Evolutionary conservation across 1,140 invertebrate genomes (phyloP), one percentile per base, ranked within the genome.

Genomic region (Teleopsis dalmanni): DNA sequence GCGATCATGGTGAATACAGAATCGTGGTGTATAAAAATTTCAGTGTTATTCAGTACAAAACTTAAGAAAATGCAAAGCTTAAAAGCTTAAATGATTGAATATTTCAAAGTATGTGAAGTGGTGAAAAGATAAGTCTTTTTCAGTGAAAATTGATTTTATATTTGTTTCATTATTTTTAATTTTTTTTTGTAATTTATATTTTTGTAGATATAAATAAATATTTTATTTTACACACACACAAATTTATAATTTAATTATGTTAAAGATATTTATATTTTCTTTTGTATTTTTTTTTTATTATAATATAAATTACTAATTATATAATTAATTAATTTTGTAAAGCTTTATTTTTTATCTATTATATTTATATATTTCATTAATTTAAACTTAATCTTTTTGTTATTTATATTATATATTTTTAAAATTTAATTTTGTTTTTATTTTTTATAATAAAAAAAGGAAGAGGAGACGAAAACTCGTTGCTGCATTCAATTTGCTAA

Each of bases 381-480:
- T 29, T 16, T 43, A 40, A 29, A 31, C 18, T 29, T 9, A 34
- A 33, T 44, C n/a, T 38, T 23, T 38, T 38, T 38, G 22, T 11
- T 1, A 35, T 16, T 5, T 35, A 14, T 35, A 34, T 34, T 34
- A n/a, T 34, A n/a, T 34, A 13, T n/a, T n/a, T n/a, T n/a, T n/a
- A n/a, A n/a, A n/a, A n/a, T n/a, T n/a, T n/a, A 16, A 18, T 14
- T 35, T 35, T 19, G 34, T 8, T 35, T 35, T 35, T 16, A 33
- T 22, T 33, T 44, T 44, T 13, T n/a, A 16, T 27, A 31, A 29
- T 18, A 18, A 44, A 22, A 44, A 34, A 44, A 29, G 41, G 33
- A 44, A 31, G 34, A 44, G 37, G 42, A 44, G 42, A 44, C 42
- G 42, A 44, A 44, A 44, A 44, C 42, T 33, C 34, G 42, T 44